Percentiles rank a stretch among this genome's conserved stretches.
These are phyloP conservation scores for Eolophus roseicapilla DNA, from an alignment of 2,113 vertebrate genomes.

Conservation along the genomic window DNA sequence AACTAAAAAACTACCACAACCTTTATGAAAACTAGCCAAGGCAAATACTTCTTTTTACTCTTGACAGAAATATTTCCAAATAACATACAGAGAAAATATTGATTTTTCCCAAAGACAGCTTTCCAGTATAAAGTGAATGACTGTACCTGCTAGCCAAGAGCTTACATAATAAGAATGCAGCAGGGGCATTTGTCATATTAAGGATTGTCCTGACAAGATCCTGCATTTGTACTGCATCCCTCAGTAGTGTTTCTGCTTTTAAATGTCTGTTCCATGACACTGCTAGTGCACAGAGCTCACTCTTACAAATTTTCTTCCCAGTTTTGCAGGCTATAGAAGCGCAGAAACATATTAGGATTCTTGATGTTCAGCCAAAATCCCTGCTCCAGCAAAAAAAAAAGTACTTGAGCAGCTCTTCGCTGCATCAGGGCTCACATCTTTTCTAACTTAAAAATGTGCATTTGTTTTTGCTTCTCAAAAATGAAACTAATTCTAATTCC, in stretches of 20 bases:
- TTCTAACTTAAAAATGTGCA: not conserved
- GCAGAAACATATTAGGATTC: not conserved
- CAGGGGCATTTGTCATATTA: not conserved
- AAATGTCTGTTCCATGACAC: not conserved
- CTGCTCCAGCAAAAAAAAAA: not conserved
- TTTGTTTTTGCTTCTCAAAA: conserved; percentile 37
- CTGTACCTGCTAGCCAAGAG: not conserved
- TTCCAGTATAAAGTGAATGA: not conserved
- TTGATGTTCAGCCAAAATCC: not conserved
- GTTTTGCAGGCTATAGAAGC: not conserved
- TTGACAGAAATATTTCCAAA: not conserved
- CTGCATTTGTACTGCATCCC: not conserved
- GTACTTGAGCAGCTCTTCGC: not conserved
- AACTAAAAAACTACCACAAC: not conserved
- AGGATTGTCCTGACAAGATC: not conserved
- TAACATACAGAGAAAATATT: not conserved
- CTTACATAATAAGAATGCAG: not conserved
- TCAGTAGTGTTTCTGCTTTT: not conserved
- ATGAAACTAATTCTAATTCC: conserved; percentile 1
- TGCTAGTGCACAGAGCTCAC: not conserved
- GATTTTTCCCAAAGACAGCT: not conserved
- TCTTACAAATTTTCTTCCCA: not conserved
- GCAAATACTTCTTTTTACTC: not conserved
- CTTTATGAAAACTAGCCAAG: not conserved
- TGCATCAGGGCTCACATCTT: not conserved